Evolutionary conservation across 1,140 invertebrate genomes (phyloP), one percentile per base, ranked within the genome.

Genomic region (Drosophila jambulina): DNA sequence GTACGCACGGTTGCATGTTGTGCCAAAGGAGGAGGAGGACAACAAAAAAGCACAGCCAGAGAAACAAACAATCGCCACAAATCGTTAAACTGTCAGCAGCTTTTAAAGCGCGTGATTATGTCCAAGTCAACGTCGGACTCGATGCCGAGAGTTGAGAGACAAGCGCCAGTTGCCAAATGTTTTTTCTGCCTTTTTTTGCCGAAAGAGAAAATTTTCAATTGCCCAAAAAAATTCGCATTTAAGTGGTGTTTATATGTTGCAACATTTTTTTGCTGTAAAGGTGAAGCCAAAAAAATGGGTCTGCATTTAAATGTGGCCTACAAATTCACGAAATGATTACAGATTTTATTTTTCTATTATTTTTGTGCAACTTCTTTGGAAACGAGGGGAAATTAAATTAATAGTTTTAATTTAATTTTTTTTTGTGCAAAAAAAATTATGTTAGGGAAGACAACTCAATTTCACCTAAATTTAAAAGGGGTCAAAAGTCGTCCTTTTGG

Each of bases 21-120:
- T 29, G 32, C 42, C 54, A 70, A 74, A 54, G 61, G 27, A 34
- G 49, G 48, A 51, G 51, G 51, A 36, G 51, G 34, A 51, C 49
- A 51, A 56, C 43, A 78, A 58, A 49, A 76, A 56, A 42, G 57
- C 60, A 43, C 65, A 85, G 27, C 63, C 61, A 46, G 69, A 59
- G 49, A 72, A 90, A 88, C 78, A 91, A 88, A 88, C 87, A 82
- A 87, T 91, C 74, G 76, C 78, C 87, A 83, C 87, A 91, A 91
- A 91, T 91, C 87, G 87, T 91, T 91, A 91, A 91, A 84, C 83
- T 91, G 87, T 91, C 87, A 91, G 82, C 87, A 88, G 83, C 77
- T 77, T 78, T 87, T 83, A 91, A 84, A 91, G 80, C 80, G 85
- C 84, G 85, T 84, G 84, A 87, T 87, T 87, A 87, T 87, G 84